A percentile compares a stretch with the other conserved stretches of the same genome.
phyloP scores from a whole-genome alignment of 2,888 invertebrate species.

The Athetis lepigone region DNA sequence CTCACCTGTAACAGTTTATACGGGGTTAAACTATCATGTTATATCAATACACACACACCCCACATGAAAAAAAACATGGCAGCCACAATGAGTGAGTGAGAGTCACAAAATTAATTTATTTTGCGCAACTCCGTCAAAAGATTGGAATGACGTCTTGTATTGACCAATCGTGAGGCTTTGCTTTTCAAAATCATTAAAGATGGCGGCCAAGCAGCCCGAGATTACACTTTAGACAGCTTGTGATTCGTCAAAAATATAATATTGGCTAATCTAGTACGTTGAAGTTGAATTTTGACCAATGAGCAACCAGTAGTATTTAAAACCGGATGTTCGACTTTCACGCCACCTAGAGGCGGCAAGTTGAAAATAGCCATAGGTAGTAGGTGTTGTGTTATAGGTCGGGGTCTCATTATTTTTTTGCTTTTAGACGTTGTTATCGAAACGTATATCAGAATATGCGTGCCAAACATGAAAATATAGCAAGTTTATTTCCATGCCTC shows the following conservation, averaged over 20 bases:
- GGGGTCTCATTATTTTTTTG: background rate
- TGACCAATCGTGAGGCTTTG: slow-evolving; percentile 80
- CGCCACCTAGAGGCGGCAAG: slow-evolving; percentile 73
- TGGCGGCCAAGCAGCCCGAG: slow-evolving; percentile 78
- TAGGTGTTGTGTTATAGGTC: no score
- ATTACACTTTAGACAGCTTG: slow-evolving; percentile 68
- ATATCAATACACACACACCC: slow-evolving; percentile 91
- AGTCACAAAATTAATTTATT: slow-evolving; percentile 83
- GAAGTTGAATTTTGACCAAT: slow-evolving; percentile 71
- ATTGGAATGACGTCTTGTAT: slow-evolving; percentile 82
- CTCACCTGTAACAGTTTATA: slow-evolving; percentile 86
- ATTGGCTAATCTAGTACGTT: slow-evolving; percentile 73
- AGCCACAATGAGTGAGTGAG: slow-evolving; percentile 88
- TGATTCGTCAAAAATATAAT: slow-evolving; percentile 78
- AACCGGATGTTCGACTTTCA: slow-evolving; percentile 72
- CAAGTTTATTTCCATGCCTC: no score
- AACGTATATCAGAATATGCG: no score
- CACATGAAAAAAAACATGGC: slow-evolving; percentile 95
- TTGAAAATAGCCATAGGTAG: slow-evolving; percentile 60
- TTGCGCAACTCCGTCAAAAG: slow-evolving; percentile 89
- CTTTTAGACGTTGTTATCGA: background rate
- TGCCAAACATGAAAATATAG: no score
- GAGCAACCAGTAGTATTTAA: slow-evolving; percentile 23
- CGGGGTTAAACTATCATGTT: slow-evolving; percentile 88
- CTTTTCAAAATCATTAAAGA: slow-evolving; percentile 81